A percentile compares a stretch with the other conserved stretches of the same genome.
phyloP scores from a whole-genome alignment of 2,888 invertebrate genomes.

The Lithophane ornitopus region DNA sequence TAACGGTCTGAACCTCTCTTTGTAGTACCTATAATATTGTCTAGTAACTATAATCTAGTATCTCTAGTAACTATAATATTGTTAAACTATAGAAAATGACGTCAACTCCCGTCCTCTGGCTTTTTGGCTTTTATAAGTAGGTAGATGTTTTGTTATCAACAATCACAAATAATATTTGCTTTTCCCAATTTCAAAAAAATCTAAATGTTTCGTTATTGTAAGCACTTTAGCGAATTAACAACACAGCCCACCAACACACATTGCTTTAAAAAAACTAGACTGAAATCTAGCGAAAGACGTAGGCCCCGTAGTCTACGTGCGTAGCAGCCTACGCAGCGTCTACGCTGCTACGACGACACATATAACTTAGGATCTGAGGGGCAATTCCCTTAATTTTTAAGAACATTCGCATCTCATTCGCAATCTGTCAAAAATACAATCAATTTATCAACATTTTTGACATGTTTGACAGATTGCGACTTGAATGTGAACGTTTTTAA shows the following conservation, averaged over 20 bases:
- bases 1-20: no score
- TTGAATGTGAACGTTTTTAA: no score
- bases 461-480: no score
- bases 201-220: background rate
- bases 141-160: background rate
- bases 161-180: background rate
- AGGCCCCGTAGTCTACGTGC: background rate
- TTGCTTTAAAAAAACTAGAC: background rate
- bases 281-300: background rate
- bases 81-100: background rate
- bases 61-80: no score
- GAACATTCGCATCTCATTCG: no score
- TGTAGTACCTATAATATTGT: no score
- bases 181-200: background rate
- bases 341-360: constrained; percentile 7
- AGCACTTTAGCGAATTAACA: background rate
- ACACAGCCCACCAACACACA: background rate
- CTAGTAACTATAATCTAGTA: no score
- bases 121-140: background rate
- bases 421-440: no score
- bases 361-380: no score
- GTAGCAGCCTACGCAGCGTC: constrained; percentile 14
- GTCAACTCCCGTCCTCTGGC: background rate
- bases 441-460: no score
- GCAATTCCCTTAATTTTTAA: no score